Percentiles rank a stretch among this genome's conserved stretches.
phyloP scores from a whole-genome alignment of 1,140 invertebrate species.

The Oscheius sp. region DNA sequence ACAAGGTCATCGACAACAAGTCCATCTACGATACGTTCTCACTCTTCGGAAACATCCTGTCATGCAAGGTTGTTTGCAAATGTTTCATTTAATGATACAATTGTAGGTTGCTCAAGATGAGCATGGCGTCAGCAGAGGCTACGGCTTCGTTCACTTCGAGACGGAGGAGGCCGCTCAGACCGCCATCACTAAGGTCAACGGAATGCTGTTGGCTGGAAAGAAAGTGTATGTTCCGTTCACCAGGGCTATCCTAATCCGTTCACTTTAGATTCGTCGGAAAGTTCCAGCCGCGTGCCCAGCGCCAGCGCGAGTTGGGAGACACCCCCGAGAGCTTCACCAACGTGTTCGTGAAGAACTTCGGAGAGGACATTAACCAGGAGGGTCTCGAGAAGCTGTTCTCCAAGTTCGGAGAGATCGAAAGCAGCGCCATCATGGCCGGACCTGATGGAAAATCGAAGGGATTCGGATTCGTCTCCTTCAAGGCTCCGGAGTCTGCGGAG shows the following conservation, averaged over 20 bases:
- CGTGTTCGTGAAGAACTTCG: conserved; percentile 98
- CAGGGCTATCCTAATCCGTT: conserved; percentile 7
- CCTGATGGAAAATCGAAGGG: conserved; percentile 87
- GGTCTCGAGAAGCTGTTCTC: conserved; percentile 89
- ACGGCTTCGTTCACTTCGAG: conserved; percentile 99
- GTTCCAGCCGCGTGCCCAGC: conserved; percentile 93
- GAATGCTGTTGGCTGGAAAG: conserved; percentile 87
- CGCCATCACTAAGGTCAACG: conserved; percentile 91
- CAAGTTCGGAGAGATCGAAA: conserved; percentile 86
- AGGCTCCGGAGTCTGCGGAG: conserved; percentile 91
- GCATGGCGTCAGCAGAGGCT: conserved; percentile 89
- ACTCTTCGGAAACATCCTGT: conserved; percentile 65
- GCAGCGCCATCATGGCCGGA: conserved; percentile 78
- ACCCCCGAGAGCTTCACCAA: conserved; percentile 97
- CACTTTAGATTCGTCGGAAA: conserved; percentile 78
- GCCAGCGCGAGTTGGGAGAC: conserved; percentile 94
- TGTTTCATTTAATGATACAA: no score
- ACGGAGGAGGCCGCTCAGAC: conserved; percentile 96
- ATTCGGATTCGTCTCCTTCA: conserved; percentile 99
- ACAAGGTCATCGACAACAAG: conserved; percentile 85
- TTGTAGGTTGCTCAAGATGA: conserved; percentile 82
- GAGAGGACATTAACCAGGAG: conserved; percentile 90
- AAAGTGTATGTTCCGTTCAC: conserved; percentile 72
- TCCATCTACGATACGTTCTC: conserved; percentile 98
- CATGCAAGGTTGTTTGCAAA: conserved; percentile 75